Evolutionary conservation across 2,797 vertebrate species (phyloP).

Genomic region (Peromyscus eremicus): DNA sequence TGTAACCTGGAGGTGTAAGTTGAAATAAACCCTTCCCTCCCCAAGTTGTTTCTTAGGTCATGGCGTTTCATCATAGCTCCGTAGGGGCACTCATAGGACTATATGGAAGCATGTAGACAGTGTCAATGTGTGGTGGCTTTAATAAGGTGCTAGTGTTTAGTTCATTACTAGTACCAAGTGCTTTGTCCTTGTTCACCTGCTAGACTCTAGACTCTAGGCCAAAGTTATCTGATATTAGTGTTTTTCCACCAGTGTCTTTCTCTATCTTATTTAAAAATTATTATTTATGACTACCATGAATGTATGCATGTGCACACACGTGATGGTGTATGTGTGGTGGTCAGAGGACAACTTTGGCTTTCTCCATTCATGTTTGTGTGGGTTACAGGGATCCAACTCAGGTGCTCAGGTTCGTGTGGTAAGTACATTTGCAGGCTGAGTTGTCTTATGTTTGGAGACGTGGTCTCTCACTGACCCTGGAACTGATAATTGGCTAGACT

Average conservation of each 20-base stretch:
- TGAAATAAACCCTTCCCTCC: not conserved
- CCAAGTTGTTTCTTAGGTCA: not conserved
- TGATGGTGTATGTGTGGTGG: not conserved
- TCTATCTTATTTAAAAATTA: not conserved
- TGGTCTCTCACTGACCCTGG: not conserved
- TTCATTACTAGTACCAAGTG: constrained; percentile 35
- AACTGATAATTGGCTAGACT: not conserved
- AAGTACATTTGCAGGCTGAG: not conserved
- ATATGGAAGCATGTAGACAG: not conserved
- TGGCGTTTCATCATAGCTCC: not conserved
- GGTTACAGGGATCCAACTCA: too few relatives aligned
- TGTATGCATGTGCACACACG: not conserved
- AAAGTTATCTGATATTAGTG: constrained; percentile 27
- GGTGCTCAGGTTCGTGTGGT: not conserved
- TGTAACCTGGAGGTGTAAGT: not conserved
- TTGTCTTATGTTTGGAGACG: not conserved
- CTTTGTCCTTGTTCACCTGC: not conserved
- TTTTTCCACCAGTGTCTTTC: not conserved
- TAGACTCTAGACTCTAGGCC: not conserved
- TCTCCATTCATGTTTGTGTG: not conserved
- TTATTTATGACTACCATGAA: not conserved
- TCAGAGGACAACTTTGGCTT: not conserved
- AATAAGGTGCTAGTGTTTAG: constrained; percentile 21
- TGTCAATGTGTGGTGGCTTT: constrained; percentile 30
- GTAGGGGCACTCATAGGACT: not conserved